Conservation (phyloP, 2,888 invertebrate species). For the Drosophila limbata region DNA sequence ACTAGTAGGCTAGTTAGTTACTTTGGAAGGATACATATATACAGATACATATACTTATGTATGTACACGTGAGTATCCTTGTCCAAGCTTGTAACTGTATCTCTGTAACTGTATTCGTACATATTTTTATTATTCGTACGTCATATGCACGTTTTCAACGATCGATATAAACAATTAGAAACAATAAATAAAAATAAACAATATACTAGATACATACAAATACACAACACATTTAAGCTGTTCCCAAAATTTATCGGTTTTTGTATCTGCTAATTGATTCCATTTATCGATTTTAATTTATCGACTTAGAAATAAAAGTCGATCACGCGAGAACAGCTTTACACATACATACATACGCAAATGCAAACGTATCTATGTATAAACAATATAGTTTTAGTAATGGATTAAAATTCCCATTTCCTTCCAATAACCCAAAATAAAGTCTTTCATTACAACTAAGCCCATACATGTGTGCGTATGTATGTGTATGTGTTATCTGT, state of each 20-base stretch:
- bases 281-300: too few species aligned
- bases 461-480: not conserved
- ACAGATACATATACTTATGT: not conserved
- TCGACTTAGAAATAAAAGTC: not conserved
- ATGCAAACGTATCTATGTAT: slow-evolving; percentile 3
- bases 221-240: not conserved
- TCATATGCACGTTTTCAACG: not conserved
- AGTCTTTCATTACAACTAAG: not conserved
- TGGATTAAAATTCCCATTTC: slow-evolving; percentile 5
- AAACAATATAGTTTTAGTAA: slow-evolving; percentile 1
- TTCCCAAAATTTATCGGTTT: not conserved
- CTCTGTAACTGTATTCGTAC: slow-evolving; percentile 4
- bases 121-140: slow-evolving; percentile 2
- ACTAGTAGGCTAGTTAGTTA: slow-evolving; percentile 26
- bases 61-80: not conserved
- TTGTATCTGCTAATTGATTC: not conserved
- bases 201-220: not conserved
- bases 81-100: not conserved
- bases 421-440: not conserved
- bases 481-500: not conserved
- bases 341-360: slow-evolving; percentile 8
- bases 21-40: slow-evolving; percentile 2
- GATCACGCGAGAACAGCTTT: slow-evolving; percentile 8
- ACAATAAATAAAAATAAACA: not conserved
- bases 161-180: slow-evolving; percentile 7